Conservation (phyloP, 2,797 vertebrate species). For the Cichlasoma orientale region DNA sequence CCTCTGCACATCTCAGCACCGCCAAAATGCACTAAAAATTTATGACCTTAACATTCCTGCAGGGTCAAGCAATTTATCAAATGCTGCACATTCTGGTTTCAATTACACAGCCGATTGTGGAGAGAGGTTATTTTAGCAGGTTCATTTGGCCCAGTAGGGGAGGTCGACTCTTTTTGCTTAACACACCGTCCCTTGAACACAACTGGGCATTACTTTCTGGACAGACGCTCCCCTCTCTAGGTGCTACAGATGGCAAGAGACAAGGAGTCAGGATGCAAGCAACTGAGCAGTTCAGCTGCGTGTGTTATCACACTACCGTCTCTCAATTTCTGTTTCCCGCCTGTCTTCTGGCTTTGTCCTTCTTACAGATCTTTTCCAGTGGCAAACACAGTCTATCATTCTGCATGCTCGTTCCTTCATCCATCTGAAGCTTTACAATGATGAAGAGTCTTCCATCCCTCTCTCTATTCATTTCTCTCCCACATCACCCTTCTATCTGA, state of each 20-base stretch:
- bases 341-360: conserved; percentile 30
- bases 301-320: conserved; percentile 65
- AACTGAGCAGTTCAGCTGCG: conserved; percentile 58
- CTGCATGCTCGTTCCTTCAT: conserved; percentile 44
- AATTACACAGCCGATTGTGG: conserved; percentile 97
- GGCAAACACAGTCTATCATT: conserved; percentile 46
- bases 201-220: conserved; percentile 83
- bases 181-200: conserved; percentile 85
- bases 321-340: conserved; percentile 49
- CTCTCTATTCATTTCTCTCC: conserved; percentile 34
- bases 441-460: conserved; percentile 3
- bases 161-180: conserved; percentile 88
- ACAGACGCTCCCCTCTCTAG: conserved; percentile 45
- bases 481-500: conserved; percentile 50
- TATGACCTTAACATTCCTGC: conserved; percentile 97
- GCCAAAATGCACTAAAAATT: conserved; percentile 92
- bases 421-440: neutral
- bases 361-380: conserved; percentile 29
- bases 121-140: conserved; percentile 98
- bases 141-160: conserved; percentile 98
- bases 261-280: conserved; percentile 38
- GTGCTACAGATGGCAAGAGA: conserved; percentile 58
- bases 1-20: conserved; percentile 72
- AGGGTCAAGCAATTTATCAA: conserved; percentile 99
- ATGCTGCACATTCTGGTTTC: conserved; percentile 99